These are phyloP conservation scores for Netelia virgata DNA, from an alignment of 2,888 invertebrate species.

Conservation along the genomic window DNA sequence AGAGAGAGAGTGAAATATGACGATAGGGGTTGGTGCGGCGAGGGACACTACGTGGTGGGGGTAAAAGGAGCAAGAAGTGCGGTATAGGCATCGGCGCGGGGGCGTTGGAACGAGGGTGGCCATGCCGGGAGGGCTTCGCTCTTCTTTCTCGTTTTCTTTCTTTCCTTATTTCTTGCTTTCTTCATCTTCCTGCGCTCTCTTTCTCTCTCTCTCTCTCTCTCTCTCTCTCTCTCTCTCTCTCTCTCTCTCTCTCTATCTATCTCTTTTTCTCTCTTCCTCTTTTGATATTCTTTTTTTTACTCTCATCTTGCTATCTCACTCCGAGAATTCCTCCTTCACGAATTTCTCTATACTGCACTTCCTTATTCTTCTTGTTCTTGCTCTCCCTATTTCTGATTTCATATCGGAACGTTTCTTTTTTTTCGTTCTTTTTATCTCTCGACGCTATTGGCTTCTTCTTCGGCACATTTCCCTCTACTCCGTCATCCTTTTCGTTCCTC, in stretches of 20 bases:
- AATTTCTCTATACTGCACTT: conserved; percentile 41
- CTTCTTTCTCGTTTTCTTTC: conserved; percentile 46
- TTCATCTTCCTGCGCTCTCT: conserved; percentile 21
- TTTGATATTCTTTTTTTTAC: conserved; percentile 46
- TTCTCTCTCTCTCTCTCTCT: conserved; percentile 20
- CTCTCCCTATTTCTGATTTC: conserved; percentile 41
- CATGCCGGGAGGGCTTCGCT: conserved; percentile 63
- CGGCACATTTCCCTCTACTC: conserved; percentile 49
- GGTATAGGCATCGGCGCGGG: conserved; percentile 63
- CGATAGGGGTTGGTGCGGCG: conserved; percentile 52
- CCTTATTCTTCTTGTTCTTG: conserved; percentile 18
- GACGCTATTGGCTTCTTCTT: conserved; percentile 6
- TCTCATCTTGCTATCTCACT: conserved; percentile 24
- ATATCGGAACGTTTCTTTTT: conserved; percentile 50
- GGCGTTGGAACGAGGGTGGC: conserved; percentile 67
- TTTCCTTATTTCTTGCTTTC: conserved; percentile 38
- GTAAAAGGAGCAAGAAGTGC: conserved; percentile 60
- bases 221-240: no score
- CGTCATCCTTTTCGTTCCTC: conserved; percentile 6
- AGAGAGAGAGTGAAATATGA: conserved; percentile 53
- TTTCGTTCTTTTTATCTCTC: conserved; percentile 33
- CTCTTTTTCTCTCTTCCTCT: no score
- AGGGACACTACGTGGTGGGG: conserved; percentile 56
- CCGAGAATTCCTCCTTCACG: conserved; percentile 15
- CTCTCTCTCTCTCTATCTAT: no score